These are phyloP conservation scores for Ophthalmolycus amberensis DNA, from an alignment of 2,113 vertebrate species.

Conservation along the genomic window DNA sequence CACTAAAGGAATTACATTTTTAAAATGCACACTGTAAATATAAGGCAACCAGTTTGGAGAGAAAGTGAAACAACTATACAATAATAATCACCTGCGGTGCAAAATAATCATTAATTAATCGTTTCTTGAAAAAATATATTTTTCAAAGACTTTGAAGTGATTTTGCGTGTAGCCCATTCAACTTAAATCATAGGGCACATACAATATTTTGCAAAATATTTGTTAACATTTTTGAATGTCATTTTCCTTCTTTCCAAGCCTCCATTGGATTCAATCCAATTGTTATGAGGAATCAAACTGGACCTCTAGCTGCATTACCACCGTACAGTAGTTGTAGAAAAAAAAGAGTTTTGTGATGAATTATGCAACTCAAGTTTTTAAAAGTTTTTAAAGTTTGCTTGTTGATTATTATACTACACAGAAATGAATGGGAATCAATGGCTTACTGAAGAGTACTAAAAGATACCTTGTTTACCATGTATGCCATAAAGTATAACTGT, in stretches of 20 bases:
- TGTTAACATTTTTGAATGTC: neutral
- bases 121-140: neutral
- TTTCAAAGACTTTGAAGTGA: neutral
- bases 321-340: neutral
- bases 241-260: neutral
- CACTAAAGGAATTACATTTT: neutral
- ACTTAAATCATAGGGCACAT: neutral
- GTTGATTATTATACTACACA: neutral
- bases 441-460: neutral
- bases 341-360: too few relatives aligned
- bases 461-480: too few relatives aligned
- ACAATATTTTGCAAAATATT: neutral
- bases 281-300: slow-evolving; percentile 3
- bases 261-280: neutral
- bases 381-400: neutral
- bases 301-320: neutral
- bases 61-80: neutral
- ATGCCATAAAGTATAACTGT: too few relatives aligned
- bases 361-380: neutral
- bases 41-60: too few relatives aligned
- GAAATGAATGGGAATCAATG: neutral
- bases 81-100: neutral
- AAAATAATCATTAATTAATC: too few relatives aligned
- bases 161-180: neutral
- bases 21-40: neutral